Evolutionary conservation across 2,113 vertebrate genomes (phyloP), one percentile per base, ranked within the genome.

Genomic region (Numenius arquata): DNA sequence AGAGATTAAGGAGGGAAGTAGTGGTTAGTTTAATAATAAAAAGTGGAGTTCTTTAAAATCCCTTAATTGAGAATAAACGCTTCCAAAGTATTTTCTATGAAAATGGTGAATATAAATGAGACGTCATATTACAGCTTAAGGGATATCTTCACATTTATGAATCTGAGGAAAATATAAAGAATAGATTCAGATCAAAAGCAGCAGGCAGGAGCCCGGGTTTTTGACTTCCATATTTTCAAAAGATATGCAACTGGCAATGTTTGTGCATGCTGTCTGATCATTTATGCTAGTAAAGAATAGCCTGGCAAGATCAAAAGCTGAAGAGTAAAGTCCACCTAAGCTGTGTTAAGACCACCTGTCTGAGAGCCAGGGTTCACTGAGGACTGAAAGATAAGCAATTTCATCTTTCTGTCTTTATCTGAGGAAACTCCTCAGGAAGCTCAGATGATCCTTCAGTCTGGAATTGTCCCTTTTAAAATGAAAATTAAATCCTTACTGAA

Each of bases 211-310:
- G 13, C n/a, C 14, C 29, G 72, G 83, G 29, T 90, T 94, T 88
- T 75, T 95, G 4, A 65, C 92, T 95, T 87, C 62, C n/a, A 9
- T 89, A 76, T 89, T 88, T 93, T 89, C 80, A 68, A 66, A 87
- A 91, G 70, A 52, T 92, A 84, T 87, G 92, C 88, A 90, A 68
- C 86, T 47, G 66, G 45, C 58, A 55, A 78, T 93, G 74, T 95
- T 95, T 89, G 94, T 92, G 94, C 70, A 92, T 97, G 92, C 77
- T 95, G 70, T 92, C 92, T 95, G 95, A 95, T 96, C 88, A 68
- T 84, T 95, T 94, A 88, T 93, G 86, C 94, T 59, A 34, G 93
- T 88, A 89, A 91, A 89, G 71, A 90, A 87, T 76, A 61, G 68
- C 55, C 77, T 79, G 58, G 32, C 45, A 92, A 92, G 92, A 92